Evolutionary conservation across 2,797 vertebrate genomes (phyloP).

Genomic region (Halcyon badia): DNA sequence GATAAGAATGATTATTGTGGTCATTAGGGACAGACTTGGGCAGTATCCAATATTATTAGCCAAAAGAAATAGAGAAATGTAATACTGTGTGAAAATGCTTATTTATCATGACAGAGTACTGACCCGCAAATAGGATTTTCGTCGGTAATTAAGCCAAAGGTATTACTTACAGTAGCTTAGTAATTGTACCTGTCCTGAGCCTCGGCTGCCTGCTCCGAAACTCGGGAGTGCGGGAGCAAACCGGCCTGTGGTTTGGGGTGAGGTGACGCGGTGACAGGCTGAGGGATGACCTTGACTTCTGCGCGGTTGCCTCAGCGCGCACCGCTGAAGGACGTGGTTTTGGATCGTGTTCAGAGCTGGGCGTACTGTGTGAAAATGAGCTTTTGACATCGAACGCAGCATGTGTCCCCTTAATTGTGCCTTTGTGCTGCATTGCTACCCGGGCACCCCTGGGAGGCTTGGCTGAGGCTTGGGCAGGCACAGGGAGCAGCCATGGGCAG

Average conservation of each 20-base stretch:
- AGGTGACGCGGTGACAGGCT: not conserved
- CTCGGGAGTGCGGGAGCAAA: not conserved
- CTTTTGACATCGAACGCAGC: not conserved
- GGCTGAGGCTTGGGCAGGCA: not conserved
- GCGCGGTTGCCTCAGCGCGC: fast-evolving
- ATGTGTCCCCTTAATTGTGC: not conserved
- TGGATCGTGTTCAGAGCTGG: not conserved
- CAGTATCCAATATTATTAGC: slow-evolving; percentile 62
- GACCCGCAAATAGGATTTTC: slow-evolving; percentile 23
- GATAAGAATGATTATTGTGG: slow-evolving; percentile 68
- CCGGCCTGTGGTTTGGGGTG: not conserved
- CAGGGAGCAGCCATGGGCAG: not conserved
- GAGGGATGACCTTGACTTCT: slow-evolving; percentile 44
- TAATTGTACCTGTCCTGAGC: slow-evolving; percentile 12
- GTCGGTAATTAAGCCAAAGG: not conserved
- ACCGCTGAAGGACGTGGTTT: not conserved
- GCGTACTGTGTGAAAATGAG: not conserved
- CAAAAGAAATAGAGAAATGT: slow-evolving; percentile 70
- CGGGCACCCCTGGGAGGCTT: not conserved
- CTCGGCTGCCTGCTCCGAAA: not conserved
- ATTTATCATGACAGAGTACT: slow-evolving; percentile 66
- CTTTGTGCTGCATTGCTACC: not conserved
- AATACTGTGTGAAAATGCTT: slow-evolving; percentile 65
- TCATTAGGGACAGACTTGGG: slow-evolving; percentile 43
- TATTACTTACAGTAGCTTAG: slow-evolving; percentile 26